Percentiles rank a stretch among this genome's conserved stretches.
Conservation (phyloP, 1,140 invertebrate genomes). For the Chionoecetes opilio region DNA sequence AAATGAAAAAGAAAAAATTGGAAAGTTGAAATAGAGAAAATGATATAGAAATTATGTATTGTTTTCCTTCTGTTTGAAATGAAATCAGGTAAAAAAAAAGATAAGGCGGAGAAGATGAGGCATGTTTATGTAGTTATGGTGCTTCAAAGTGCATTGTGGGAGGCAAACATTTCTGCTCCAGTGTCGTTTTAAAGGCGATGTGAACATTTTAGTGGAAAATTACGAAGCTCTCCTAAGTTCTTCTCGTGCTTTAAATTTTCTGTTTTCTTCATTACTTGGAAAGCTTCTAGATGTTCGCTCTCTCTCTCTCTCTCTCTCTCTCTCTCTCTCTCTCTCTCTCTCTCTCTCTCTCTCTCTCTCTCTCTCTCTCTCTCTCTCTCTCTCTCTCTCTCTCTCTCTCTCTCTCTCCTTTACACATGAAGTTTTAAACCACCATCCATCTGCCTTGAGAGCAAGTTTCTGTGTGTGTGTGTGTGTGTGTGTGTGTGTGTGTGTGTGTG, state of each 20-base stretch:
- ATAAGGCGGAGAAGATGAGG: not conserved
- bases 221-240: slow-evolving; percentile 11
- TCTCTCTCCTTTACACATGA: not conserved
- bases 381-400: not conserved
- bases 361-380: not conserved
- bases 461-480: too few relatives aligned
- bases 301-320: slow-evolving; percentile 47
- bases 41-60: too few relatives aligned
- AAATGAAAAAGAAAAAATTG: too few relatives aligned
- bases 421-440: not conserved
- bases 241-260: slow-evolving; percentile 19
- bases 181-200: slow-evolving; percentile 15
- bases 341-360: slow-evolving; percentile 50
- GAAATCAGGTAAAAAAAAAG: too few relatives aligned
- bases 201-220: not conserved
- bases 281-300: not conserved
- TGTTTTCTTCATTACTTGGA: slow-evolving; percentile 14
- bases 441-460: too few relatives aligned
- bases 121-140: not conserved
- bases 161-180: not conserved
- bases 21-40: too few relatives aligned
- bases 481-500: not conserved
- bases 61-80: too few relatives aligned
- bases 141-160: not conserved
- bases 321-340: slow-evolving; percentile 53